Evolutionary conservation across 1,140 invertebrate genomes (phyloP), one percentile per base, ranked within the genome.

Genomic region (Caenorhabditis latens): DNA sequence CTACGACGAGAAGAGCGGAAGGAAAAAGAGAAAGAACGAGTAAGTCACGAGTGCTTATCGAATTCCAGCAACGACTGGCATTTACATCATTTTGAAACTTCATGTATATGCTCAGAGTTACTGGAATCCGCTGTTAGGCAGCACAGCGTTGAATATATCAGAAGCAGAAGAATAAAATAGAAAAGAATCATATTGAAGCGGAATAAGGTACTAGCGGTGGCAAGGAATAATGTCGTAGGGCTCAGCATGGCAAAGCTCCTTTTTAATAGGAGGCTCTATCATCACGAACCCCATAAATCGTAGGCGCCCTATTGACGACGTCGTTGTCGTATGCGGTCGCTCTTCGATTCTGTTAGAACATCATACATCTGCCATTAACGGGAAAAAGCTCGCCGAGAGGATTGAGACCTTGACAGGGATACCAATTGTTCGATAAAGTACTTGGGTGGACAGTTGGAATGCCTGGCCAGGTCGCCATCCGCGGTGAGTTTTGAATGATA

Each of bases 391-490:
- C 50, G 21, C 67, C 9, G n/a, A 46, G 42, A 16, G 4, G 43
- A 75, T 75, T 75, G 67, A 75, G 67, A 75, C 67, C 67, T 46
- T n/a, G 67, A 75, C 67, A 75, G 43, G 67, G 67, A 75, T 75
- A 75, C 67, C 67, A 75, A 75, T 75, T 75, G 67, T 46, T 42
- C 32, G 32, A 32, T 11, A 67, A 16, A 67, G 1, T 9, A 40
- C 11, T 67, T 67, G 21, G 67, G 2, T 75, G 19, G 67, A 75
- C 67, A 75, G 42, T 75, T 75, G 67, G 67, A 16, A 75, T 75
- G 42, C 67, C 42, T 46, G 43, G 67, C 43, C 67, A 46, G 67
- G 43, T 75, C 42, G 16, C 67, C 42, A 75, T 43, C 43, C 67
- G 67, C 19, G 19, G 63, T 7, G 67, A 75, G 42, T 75, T 9